A percentile compares a stretch with the other conserved stretches of the same genome.
phyloP scores from a whole-genome alignment of 1,140 invertebrate species.

The Macrosteles quadrilineatus region DNA sequence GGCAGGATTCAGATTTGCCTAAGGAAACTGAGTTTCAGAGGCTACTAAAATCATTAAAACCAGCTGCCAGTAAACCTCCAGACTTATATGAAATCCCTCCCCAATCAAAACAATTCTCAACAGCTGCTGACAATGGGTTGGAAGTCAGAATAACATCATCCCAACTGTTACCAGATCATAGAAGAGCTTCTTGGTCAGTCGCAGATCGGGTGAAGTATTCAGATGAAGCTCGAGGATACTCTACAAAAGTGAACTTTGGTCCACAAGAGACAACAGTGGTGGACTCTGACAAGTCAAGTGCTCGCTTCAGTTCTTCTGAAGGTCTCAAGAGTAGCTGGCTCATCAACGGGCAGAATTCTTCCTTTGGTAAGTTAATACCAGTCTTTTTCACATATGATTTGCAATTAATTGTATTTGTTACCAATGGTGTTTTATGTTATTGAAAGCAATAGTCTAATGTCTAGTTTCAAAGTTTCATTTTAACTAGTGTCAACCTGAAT shows the following conservation, averaged over 20 bases:
- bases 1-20: neutral
- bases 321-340: neutral
- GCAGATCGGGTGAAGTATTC: slow-evolving; percentile 52
- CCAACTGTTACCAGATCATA: slow-evolving; percentile 39
- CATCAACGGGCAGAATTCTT: neutral
- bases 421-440: too few species aligned
- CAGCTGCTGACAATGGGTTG: slow-evolving; percentile 39
- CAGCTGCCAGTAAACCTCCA: slow-evolving; percentile 32
- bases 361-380: slow-evolving; percentile 21
- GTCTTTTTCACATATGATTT: too few species aligned
- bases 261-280: slow-evolving; percentile 51
- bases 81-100: neutral
- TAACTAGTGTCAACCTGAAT: too few species aligned
- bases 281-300: slow-evolving; percentile 14
- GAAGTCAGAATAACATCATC: slow-evolving; percentile 39
- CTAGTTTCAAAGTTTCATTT: too few species aligned
- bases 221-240: slow-evolving; percentile 53
- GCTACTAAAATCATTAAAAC: slow-evolving; percentile 46
- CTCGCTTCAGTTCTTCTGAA: neutral
- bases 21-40: slow-evolving; percentile 49
- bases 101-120: slow-evolving; percentile 28
- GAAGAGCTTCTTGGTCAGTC: slow-evolving; percentile 51
- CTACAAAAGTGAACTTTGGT: slow-evolving; percentile 59
- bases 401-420: too few species aligned
- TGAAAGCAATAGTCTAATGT: too few species aligned